Evolutionary conservation across 2,888 invertebrate genomes (phyloP), one percentile per base, ranked within the genome.

Genomic region (Heliconius erato): DNA sequence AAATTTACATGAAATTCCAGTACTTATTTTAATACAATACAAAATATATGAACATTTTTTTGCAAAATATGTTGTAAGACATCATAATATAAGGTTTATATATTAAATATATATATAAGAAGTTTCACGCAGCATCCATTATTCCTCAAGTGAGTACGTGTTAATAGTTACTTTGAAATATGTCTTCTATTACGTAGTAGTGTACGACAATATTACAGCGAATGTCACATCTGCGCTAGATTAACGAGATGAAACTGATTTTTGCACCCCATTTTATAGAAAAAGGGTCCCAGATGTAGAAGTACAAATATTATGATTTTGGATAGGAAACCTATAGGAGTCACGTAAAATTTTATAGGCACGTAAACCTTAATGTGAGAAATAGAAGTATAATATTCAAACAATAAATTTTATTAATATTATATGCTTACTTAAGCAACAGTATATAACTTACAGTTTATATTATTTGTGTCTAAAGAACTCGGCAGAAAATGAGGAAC

Each of bases 61-160:
- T 19, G 3, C 23, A 69, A 69, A 35, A 35, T 69, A 69, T 35
- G 19, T 9, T 5, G 3, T 67, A 26, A 23, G 59, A 23, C 23
- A 2, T 59, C 23, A 23, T 16, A 49, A 49, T 23, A 59, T 59
- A 59, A 59, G 23, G 6, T 11, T 59, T 59, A 23, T n/a, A 63
- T 63, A n/a, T 19, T 19, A 28, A 26, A 74, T 54, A 54, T 23
- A 32, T 7, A 14, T 63, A n/a, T 63, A 23, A 65, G 26, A n/a
- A 40, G 19, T 67, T 67, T 12, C 26, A 65, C 40, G 26, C 19
- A 44, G 54, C 80, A 74, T 83, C 74, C 74, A 81, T 83, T 81
- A 83, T 83, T 83, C 68, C 81, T 74, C 78, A 68, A 81, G 54
- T 19, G 76, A 40, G 40, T 77, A 63, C 65, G 77, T 77, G 77